A percentile compares a stretch with the other conserved stretches of the same genome.
phyloP scores from a whole-genome alignment of 2,113 vertebrate species.

The rat (Rattus norvegicus) region DNA sequence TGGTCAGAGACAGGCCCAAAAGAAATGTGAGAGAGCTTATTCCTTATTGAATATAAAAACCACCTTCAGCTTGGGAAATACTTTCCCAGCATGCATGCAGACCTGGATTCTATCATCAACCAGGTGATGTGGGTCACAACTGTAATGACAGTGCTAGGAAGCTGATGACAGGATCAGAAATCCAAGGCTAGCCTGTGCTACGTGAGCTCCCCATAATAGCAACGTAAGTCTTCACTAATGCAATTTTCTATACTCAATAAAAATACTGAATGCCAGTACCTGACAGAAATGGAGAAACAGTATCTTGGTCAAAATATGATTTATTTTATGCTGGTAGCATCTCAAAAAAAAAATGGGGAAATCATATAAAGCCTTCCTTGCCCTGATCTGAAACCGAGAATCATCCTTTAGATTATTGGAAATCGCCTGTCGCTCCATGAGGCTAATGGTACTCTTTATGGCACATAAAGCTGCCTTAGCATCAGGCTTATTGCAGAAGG shows the following conservation, averaged over 20 bases:
- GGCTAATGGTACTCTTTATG: slow-evolving; percentile 75
- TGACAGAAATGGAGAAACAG: slow-evolving; percentile 2
- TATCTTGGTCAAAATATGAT: slow-evolving; percentile 35
- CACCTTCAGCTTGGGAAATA: background rate
- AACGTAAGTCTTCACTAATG: background rate
- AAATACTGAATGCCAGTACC: slow-evolving; percentile 3
- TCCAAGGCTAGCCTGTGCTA: background rate
- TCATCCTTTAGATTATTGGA: slow-evolving; percentile 62
- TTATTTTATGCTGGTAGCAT: slow-evolving; percentile 21
- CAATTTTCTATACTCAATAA: background rate
- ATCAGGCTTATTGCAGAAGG: slow-evolving; percentile 76
- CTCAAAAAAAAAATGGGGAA: slow-evolving; percentile 50
- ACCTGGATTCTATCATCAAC: background rate
- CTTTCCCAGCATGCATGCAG: background rate
- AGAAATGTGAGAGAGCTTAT: background rate
- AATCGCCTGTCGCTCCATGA: slow-evolving; percentile 59
- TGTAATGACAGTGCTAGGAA: background rate
- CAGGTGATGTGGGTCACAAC: background rate
- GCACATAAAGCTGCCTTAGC: slow-evolving; percentile 76
- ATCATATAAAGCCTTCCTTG: slow-evolving; percentile 43
- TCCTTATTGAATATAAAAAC: background rate
- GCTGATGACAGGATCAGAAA: background rate
- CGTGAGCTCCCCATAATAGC: background rate
- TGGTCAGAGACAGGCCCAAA: background rate
- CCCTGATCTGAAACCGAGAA: slow-evolving; percentile 36